Evolutionary conservation across 30 jellyfish, hydroid and myxozoan genomes (phyloP).

Genomic region (Pseudorhiza aurosa): DNA sequence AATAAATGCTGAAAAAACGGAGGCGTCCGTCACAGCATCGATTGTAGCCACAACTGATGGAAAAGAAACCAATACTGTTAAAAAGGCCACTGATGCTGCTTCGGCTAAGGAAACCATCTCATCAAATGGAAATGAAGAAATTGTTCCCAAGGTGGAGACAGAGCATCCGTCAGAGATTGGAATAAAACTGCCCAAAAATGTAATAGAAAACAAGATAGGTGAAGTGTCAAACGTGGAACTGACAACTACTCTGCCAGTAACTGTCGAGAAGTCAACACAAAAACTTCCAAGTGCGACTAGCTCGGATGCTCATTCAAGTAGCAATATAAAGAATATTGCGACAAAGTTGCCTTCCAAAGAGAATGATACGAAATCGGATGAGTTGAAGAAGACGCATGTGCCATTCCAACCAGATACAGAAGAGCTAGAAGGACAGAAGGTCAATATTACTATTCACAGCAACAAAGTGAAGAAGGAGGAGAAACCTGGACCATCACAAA

Average conservation of each 20-base stretch:
- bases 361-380: neutral
- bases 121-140: neutral
- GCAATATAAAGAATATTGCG: neutral
- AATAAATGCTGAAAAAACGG: neutral
- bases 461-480: neutral
- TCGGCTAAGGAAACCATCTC: neutral
- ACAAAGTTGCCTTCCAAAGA: neutral
- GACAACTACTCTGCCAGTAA: neutral
- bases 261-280: neutral
- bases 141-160: constrained; percentile 4
- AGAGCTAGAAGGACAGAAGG: neutral
- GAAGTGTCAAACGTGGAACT: neutral
- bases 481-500: neutral
- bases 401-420: constrained; percentile 26
- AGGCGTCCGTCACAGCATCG: neutral
- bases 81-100: neutral
- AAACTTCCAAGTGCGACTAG: neutral
- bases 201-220: neutral
- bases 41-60: neutral
- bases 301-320: neutral
- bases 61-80: neutral
- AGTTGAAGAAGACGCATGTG: neutral
- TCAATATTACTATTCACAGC: neutral
- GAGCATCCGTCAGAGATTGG: constrained; percentile 1
- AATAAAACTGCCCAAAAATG: neutral